Base-by-base conservation (phyloP, 2,797 vertebrate genomes). In the Rhinophrynus dorsalis region DNA sequence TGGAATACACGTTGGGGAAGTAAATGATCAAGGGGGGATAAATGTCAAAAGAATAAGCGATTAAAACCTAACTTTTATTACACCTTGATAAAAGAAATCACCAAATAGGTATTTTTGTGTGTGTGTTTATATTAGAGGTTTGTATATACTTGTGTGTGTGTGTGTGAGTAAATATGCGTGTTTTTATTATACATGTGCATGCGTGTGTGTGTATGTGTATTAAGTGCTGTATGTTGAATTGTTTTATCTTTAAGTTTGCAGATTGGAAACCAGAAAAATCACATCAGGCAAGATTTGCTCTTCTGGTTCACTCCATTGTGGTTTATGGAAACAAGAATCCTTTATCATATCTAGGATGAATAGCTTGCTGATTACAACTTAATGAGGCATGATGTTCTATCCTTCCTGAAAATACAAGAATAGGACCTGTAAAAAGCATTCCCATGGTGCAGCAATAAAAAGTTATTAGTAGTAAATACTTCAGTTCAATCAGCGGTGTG, bases 381-480 rank as follows among this genome's bases (percentile, higher is more conserved):
- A 72, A 72, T 57, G 68, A 65, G 68, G 24, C 60, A 10, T 51
- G 26, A 23, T 42, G 63, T 56, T 63, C 32, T 48, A 48, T 63
- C 32, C 52, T 33, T 29, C 40, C 52, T 40, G 42, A 72, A 57
- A 63, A 37, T 70, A 40, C 67, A 62, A 50, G 59, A 63, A 64
- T 45, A 64, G 68, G 52, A 72, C 52, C 59, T 56, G 68, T 40
- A 21, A 61, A 47, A 58, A 64, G 24, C 60, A 40, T 72, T 45
- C 68, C 52, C 42, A 72, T 29, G 42, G 68, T 57, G 33, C 29
- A 45, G 44, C 60, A 57, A 72, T 72, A 65, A 57, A 64, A 65
- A 58, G 60, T 57, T 72, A 65, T 64, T 72, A 71, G 68, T 35
- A 58, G 60, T 50, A 72, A 64, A 64, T 72, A 58, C 60, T 64